Conservation (phyloP, 2,888 invertebrate species). For the Venusia cambrica region DNA sequence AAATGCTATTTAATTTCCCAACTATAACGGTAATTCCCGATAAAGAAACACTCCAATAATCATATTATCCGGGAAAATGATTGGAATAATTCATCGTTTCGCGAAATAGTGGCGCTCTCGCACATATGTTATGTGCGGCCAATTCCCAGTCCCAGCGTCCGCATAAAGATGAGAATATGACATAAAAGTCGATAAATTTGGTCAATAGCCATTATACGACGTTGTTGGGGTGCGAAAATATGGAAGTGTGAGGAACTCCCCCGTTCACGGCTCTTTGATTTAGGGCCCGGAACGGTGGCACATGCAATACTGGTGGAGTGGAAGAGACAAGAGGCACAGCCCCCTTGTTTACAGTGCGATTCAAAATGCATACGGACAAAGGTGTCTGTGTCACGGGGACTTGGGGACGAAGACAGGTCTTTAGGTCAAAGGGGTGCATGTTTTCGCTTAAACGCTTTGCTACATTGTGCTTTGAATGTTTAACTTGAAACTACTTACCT, state of each 20-base stretch:
- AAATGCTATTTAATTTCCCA: slow-evolving; percentile 13
- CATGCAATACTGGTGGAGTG: slow-evolving; percentile 27
- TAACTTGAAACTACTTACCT: not conserved
- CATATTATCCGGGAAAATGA: slow-evolving; percentile 43
- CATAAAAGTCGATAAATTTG: slow-evolving; percentile 77
- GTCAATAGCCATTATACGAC: slow-evolving; percentile 77
- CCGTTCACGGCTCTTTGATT: slow-evolving; percentile 73
- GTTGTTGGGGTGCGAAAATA: slow-evolving; percentile 76
- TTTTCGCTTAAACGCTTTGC: slow-evolving; percentile 16
- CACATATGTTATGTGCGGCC: slow-evolving; percentile 54
- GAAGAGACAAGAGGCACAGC: slow-evolving; percentile 26
- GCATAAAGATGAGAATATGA: slow-evolving; percentile 76
- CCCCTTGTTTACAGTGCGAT: slow-evolving; percentile 29
- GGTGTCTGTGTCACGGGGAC: slow-evolving; percentile 31
- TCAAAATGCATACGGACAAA: slow-evolving; percentile 29
- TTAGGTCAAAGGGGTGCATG: slow-evolving; percentile 27
- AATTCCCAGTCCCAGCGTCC: slow-evolving; percentile 52
- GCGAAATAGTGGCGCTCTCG: slow-evolving; percentile 41
- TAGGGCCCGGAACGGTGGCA: slow-evolving; percentile 50
- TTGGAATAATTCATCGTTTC: slow-evolving; percentile 52
- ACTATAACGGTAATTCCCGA: slow-evolving; percentile 31
- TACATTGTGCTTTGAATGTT: slow-evolving; percentile 5
- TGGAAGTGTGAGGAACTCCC: slow-evolving; percentile 66
- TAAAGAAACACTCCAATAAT: slow-evolving; percentile 42
- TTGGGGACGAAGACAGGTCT: slow-evolving; percentile 23